Percentiles rank a stretch among this genome's conserved stretches.
These are phyloP conservation scores for Chloroclysta siterata DNA, from an alignment of 2,888 invertebrate genomes.

Conservation along the genomic window DNA sequence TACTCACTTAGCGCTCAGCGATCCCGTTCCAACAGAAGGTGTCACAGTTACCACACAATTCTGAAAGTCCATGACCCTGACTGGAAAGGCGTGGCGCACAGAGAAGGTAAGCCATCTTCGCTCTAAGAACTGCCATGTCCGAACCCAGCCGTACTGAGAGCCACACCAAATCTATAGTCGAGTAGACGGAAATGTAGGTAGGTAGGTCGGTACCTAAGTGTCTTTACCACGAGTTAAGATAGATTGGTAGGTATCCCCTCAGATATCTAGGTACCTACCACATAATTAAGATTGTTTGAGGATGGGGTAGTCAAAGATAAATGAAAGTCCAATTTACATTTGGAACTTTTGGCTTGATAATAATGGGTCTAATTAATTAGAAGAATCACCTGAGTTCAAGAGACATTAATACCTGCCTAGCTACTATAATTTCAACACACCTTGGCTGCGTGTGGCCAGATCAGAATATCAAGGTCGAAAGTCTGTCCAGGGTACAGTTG, in stretches of 20 bases:
- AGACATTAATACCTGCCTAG: no score
- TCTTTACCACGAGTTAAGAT: no score
- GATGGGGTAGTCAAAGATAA: no score
- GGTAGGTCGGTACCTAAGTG: not conserved
- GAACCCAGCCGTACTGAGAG: constrained; percentile 64
- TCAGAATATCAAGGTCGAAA: constrained; percentile 66
- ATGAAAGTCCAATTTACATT: no score
- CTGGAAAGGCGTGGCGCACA: constrained; percentile 66
- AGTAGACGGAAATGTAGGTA: not conserved
- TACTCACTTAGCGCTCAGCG: constrained; percentile 57
- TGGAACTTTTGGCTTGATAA: no score
- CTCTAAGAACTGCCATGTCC: constrained; percentile 72
- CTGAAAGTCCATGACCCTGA: constrained; percentile 60
- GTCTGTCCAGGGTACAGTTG: constrained; percentile 63
- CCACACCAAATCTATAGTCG: constrained; percentile 64
- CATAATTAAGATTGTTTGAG: no score
- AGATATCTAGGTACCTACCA: no score
- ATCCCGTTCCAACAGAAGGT: constrained; percentile 52
- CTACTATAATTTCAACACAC: constrained; percentile 48
- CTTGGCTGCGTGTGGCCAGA: constrained; percentile 75
- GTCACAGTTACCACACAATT: constrained; percentile 52
- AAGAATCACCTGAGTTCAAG: not conserved
- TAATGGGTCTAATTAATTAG: no score
- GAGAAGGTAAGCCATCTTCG: constrained; percentile 71
- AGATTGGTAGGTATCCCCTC: no score